These are phyloP conservation scores for Geothlypis trichas DNA, from an alignment of 2,113 vertebrate genomes.

Conservation along the genomic window DNA sequence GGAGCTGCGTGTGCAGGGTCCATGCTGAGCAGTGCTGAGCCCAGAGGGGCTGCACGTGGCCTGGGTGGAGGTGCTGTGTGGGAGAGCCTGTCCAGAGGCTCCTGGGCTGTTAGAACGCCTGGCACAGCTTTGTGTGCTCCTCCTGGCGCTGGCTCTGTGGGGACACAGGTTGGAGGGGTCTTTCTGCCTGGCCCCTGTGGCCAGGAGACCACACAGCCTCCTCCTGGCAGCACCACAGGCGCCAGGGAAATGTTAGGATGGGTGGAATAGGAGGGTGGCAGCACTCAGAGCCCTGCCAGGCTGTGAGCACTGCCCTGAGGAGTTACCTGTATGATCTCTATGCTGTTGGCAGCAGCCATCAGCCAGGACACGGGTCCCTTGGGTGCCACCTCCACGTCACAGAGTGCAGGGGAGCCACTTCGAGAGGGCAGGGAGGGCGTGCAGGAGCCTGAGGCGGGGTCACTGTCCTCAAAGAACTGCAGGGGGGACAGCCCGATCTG, in stretches of 20 bases:
- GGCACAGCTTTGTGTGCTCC: neutral
- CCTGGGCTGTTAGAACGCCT: neutral
- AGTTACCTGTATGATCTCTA: conserved; percentile 27
- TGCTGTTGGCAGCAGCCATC: conserved; percentile 38
- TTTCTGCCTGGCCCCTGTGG: neutral
- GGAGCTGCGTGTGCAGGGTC: neutral
- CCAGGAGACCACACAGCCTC: neutral
- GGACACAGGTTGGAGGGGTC: neutral
- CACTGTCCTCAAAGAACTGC: conserved; percentile 77
- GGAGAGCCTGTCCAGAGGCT: neutral
- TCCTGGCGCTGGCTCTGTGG: neutral
- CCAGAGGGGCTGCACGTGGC: neutral
- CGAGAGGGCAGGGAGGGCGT: neutral
- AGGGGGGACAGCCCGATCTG: conserved; percentile 89
- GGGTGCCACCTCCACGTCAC: conserved; percentile 58
- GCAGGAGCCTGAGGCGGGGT: neutral
- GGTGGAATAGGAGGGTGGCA: neutral
- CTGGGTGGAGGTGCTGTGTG: neutral
- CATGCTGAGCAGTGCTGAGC: neutral
- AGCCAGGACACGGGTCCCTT: conserved; percentile 76
- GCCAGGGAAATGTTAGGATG: neutral
- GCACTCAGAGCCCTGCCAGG: neutral
- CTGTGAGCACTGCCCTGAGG: neutral
- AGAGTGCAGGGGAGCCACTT: conserved; percentile 36
- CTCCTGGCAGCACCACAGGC: neutral